Evolutionary conservation across 2,888 invertebrate genomes (phyloP).

Genomic region (Bruchidius siliquastri): DNA sequence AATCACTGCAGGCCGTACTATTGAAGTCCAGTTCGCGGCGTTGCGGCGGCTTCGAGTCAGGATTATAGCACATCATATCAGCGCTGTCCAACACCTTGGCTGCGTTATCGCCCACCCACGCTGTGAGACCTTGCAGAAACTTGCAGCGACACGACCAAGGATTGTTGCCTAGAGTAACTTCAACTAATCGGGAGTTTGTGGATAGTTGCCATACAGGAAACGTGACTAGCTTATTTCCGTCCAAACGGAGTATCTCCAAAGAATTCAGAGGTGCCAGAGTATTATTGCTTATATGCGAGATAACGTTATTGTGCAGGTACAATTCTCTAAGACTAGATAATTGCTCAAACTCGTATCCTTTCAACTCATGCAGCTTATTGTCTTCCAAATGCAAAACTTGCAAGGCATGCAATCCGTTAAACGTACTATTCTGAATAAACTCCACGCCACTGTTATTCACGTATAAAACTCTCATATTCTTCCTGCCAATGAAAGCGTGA

Average conservation of each 20-base stretch:
- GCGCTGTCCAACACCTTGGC: conserved; percentile 73
- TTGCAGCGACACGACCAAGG: conserved; percentile 89
- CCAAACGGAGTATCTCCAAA: conserved; percentile 73
- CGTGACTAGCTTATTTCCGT: conserved; percentile 76
- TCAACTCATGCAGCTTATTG: conserved; percentile 73
- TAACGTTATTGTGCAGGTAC: conserved; percentile 80
- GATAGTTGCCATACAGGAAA: conserved; percentile 77
- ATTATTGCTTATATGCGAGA: conserved; percentile 72
- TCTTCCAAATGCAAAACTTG: conserved; percentile 80
- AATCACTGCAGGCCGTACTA: conserved; percentile 81
- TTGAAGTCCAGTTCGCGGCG: conserved; percentile 78
- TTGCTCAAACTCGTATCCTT: conserved; percentile 82
- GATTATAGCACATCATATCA: conserved; percentile 78
- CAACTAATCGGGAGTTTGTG: conserved; percentile 63
- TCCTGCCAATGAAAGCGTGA: conserved; percentile 85
- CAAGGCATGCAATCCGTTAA: conserved; percentile 75
- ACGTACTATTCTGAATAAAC: conserved; percentile 84
- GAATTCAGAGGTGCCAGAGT: conserved; percentile 75
- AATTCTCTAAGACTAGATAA: conserved; percentile 74
- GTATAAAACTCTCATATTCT: conserved; percentile 80
- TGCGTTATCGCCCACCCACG: conserved; percentile 77
- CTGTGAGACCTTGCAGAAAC: conserved; percentile 77
- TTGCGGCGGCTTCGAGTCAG: conserved; percentile 68
- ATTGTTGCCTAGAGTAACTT: conserved; percentile 76
- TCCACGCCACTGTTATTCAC: conserved; percentile 82